Evolutionary conservation across 2,888 invertebrate species (phyloP).

Genomic region (Acholoe squamosa): DNA sequence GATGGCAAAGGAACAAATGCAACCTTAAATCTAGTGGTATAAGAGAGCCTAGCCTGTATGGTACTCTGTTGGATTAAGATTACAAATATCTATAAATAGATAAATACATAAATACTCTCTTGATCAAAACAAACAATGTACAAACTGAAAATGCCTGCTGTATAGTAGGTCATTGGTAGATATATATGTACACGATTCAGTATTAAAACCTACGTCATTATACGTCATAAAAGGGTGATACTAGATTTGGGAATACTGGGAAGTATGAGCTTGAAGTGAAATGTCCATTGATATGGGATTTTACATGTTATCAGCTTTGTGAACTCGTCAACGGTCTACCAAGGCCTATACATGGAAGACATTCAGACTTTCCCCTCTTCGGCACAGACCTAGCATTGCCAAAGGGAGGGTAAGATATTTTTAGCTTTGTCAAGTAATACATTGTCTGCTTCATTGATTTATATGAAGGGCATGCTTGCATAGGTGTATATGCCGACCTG

Average conservation of each 20-base stretch:
- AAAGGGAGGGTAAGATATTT: background rate
- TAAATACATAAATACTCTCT: background rate
- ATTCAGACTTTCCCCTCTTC: background rate
- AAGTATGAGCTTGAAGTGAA: background rate
- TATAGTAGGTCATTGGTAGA: background rate
- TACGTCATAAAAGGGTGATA: background rate
- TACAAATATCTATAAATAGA: background rate
- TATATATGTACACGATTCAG: constrained; percentile 16
- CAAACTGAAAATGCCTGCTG: constrained; percentile 29
- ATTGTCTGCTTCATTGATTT: background rate
- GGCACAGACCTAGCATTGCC: background rate
- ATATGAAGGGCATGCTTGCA: background rate
- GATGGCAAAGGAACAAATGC: background rate
- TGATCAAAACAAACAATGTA: constrained; percentile 8
- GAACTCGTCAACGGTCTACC: background rate
- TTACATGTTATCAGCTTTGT: background rate
- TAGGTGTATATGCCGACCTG: background rate
- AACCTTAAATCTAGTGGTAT: background rate
- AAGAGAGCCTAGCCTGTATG: background rate
- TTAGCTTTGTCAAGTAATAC: background rate
- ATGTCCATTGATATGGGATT: background rate
- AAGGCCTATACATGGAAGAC: background rate
- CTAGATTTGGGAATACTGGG: background rate
- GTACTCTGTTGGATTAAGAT: background rate
- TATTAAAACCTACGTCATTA: constrained; percentile 4